Evolutionary conservation across 2,113 vertebrate genomes (phyloP), one percentile per base, ranked within the genome.

Genomic region (Phoxinus phoxinus): DNA sequence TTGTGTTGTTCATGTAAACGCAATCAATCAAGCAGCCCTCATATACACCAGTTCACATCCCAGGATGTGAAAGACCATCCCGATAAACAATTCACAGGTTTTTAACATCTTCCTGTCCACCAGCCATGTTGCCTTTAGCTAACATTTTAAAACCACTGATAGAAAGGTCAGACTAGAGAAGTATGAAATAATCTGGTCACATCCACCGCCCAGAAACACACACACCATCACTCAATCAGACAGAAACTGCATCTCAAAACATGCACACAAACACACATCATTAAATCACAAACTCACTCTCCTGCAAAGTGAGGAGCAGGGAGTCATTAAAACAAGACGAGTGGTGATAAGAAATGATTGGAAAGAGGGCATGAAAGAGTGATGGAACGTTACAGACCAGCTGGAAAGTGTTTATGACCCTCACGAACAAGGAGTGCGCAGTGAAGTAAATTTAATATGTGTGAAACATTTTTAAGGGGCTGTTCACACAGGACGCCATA

Each of bases 301-400:
- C 48, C 81, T 83, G 81, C 67, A 83, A 83, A 83, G 65, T 32
- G 81, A 83, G 81, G 81, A 72, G 67, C 67, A 37, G 46, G 7
- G 81, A 83, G 67, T 83, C 81, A 83, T 83, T 83, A 83, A 83
- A 83, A 83, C 48, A 56, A 30, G 65, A 83, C 48, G n/a, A 83
- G 81, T 83, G 81, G 48, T 83, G 81, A 83, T 83, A 58, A 72
- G 65, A 72, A 72, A 83, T 72, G 48, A 72, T 59, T 56, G 81
- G 25, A 78, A 59, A 48, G 41, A 72, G 25, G 51, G 30, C 35
- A 74, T 41, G 12, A 84, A 72, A 27, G 67, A 86, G 56, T 63
- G 27, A 81, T n/a, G 19, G 56, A 37, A 72, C 12, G 3, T n/a
- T 63, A 53, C 6, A 32, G 51, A 72, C 13, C 11, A 72, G 65